Base-by-base conservation (phyloP, 1,140 invertebrate species). In the Platorchestia sp. region DNA sequence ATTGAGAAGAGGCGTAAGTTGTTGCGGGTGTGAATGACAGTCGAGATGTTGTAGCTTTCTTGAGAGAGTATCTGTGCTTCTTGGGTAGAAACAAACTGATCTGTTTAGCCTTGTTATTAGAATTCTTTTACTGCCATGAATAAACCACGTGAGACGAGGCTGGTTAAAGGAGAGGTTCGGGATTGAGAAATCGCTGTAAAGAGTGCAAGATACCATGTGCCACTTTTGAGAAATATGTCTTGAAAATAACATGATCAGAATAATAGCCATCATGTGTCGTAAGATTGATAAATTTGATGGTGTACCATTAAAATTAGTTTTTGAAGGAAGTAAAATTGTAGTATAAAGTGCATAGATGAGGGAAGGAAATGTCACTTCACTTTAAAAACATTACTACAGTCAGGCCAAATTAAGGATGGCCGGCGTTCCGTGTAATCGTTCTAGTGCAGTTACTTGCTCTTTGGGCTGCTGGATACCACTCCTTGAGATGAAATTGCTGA, bases 1-100 rank as follows among this genome's bases (percentile, higher is more conserved):
- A 93, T 93, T 41, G 91, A 45, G 36, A 93, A 93, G 47, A 93
- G 44, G n/a, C 91, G 91, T 93, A 47, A 93, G 91, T 75, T 75
- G 59, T 27, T 36, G 59, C 59, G 27, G 14, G 59, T 75, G 47
- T n/a, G n/a, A n/a, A n/a, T n/a, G n/a, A 6, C 47, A 19, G 7
- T 19, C 47, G 19, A 19, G 7, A 51, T 51, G 19, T 51, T 51
- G 19, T 10, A 19, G 47, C 47, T 75, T 10, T 27, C 27, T 27
- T 22, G 36, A 75, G 59, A 75, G 10, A 75, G 27, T 75, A 27
- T 19, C 14, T 75, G 59, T 75, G 27, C 59, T 75, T 3, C 59
- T 75, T 75, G 27, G 27, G 59, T 14, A 36, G 14, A 75, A 36
- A 75, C 59, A 75, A 75, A 36, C 59, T 75, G 59, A 75, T 75